Percentiles rank a stretch among this genome's conserved stretches.
Conservation (phyloP, 1,140 invertebrate genomes). For the Rhynchophorus ferrugineus region DNA sequence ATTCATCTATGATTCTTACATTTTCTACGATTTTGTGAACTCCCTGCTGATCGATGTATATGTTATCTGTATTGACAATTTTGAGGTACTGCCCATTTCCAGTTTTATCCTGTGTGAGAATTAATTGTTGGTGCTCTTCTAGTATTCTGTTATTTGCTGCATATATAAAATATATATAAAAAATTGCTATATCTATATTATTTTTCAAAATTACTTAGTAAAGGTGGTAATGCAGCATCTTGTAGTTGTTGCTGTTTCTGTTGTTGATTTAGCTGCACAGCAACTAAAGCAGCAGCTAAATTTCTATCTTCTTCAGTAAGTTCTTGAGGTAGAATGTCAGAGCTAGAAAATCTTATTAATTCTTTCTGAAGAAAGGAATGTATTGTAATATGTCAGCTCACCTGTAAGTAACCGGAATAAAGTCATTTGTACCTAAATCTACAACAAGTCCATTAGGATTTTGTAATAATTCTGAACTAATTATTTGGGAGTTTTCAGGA, state of each 20-base stretch:
- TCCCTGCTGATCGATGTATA: conserved; percentile 31
- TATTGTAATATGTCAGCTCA: not conserved
- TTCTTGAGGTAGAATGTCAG: conserved; percentile 37
- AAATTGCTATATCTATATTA: not conserved
- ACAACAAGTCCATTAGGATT: conserved; percentile 38
- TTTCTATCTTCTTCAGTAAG: conserved; percentile 47
- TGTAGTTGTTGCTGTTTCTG: conserved; percentile 43
- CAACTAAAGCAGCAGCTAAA: conserved; percentile 46
- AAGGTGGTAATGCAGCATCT: conserved; percentile 25
- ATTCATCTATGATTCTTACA: conserved; percentile 20
- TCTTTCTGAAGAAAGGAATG: not conserved
- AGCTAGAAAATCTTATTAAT: conserved; percentile 12
- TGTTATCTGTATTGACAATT: conserved; percentile 36
- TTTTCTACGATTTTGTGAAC: conserved; percentile 27
- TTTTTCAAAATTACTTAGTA: conserved; percentile 16
- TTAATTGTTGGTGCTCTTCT: conserved; percentile 30
- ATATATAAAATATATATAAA: not conserved
- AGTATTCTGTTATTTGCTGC: conserved; percentile 26
- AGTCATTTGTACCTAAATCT: conserved; percentile 37
- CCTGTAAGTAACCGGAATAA: conserved; percentile 39
- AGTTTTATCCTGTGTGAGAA: conserved; percentile 32
- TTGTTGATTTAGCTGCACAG: conserved; percentile 47
- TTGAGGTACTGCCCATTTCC: conserved; percentile 32
- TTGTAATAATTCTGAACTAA: conserved; percentile 36
- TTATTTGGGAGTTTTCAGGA: conserved; percentile 33